Evolutionary conservation across 1,140 invertebrate species (phyloP), one percentile per base, ranked within the genome.

Genomic region (Adoxophyes honmai): DNA sequence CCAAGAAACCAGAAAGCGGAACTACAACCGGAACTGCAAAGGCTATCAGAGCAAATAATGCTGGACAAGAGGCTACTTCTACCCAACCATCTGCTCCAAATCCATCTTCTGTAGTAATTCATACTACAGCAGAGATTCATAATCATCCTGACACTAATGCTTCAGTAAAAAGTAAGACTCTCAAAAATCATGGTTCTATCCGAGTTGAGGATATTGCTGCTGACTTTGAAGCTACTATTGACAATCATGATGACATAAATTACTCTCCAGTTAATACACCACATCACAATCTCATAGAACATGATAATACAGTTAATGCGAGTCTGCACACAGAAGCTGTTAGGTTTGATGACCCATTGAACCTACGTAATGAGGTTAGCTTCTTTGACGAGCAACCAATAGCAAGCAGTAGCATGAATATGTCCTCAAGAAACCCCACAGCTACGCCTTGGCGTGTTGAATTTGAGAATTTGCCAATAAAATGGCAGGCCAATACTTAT

Each of bases 401-500:
- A 4, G 85, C 85, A 11, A 81, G 75, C 48, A 88, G 85, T 55
- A 88, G 83, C 52, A 80, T 88, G 78, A 88, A 81, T 55, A 52
- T 68, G 9, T 85, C 85, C 18, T 34, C 64, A n/a, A 81, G 71
- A 55, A 71, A 78, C 52, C 81, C 85, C 9, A 53, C 68, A 36
- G 81, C 81, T 2, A 88, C 81, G 52, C 85, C 85, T 8, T 88
- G 85, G 85, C 67, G 85, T 52, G 75, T 75, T 10, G 81, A 88
- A 60, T 86, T 82, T 74, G 70, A 63, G n/a, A 78, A 60, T 55
- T 62, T 88, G 52, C 85, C 85, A n/a, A 82, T 86, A 48, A 86
- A 80, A 68, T 86, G 83, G 83, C 80, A 75, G 39, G 74, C 70
- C 4, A 86, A 88, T 51, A 72, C 78, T 13, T 86, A 86, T 73